These are phyloP conservation scores for Spheniscus mendiculus DNA, from an alignment of 2,113 vertebrate species.

Conservation along the genomic window DNA sequence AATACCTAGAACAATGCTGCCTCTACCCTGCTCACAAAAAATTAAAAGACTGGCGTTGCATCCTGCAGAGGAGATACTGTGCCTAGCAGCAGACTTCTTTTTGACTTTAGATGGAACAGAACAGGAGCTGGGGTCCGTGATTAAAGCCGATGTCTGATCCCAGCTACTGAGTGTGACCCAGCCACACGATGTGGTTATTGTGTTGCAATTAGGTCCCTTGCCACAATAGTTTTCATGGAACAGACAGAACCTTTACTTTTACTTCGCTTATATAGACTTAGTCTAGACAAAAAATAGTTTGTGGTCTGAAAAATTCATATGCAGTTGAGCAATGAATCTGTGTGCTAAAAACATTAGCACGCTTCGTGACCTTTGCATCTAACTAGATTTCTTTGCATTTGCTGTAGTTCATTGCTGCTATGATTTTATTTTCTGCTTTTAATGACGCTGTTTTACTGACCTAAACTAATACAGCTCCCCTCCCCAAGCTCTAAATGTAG, in stretches of 20 bases:
- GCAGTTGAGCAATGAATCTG: background rate
- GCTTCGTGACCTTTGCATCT: background rate
- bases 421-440: background rate
- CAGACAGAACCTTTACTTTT: background rate
- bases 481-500: background rate
- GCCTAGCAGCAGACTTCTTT: background rate
- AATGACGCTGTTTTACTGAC: background rate
- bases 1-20: background rate
- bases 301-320: background rate
- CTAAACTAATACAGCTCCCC: background rate
- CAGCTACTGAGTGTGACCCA: background rate
- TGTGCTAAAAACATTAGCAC: background rate
- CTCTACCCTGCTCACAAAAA: background rate
- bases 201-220: background rate
- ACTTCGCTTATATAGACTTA: background rate
- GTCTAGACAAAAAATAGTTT: background rate
- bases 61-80: background rate
- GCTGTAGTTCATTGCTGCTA: background rate
- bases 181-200: fast-evolving
- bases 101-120: background rate
- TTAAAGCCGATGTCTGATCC: fast-evolving
- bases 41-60: fast-evolving
- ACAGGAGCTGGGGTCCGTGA: background rate
- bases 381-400: background rate
- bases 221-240: background rate